Conservation (phyloP, 2,113 vertebrate genomes). For the Odocoileus virginianus region DNA sequence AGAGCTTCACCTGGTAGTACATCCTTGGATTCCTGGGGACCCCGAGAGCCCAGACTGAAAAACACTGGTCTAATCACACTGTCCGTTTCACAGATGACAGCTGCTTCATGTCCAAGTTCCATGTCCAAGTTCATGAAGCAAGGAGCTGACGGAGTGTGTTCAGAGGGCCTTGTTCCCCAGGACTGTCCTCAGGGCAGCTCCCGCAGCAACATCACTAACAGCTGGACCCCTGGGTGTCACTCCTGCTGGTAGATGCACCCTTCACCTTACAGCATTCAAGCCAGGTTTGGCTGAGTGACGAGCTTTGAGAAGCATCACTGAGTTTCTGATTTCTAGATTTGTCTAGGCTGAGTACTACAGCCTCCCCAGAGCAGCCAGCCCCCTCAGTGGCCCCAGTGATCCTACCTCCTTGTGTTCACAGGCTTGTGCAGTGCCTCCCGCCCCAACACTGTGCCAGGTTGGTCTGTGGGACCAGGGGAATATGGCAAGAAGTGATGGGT, state of each 20-base stretch:
- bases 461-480: neutral
- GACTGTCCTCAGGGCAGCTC: neutral
- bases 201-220: neutral
- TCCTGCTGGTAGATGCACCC: neutral
- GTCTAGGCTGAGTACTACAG: neutral
- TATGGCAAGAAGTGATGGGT: neutral
- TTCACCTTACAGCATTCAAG: neutral
- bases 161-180: neutral
- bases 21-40: neutral
- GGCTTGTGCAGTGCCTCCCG: rapidly evolving
- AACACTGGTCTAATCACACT: neutral
- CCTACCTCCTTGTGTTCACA: neutral
- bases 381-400: rapidly evolving
- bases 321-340: neutral
- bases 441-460: neutral
- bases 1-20: neutral
- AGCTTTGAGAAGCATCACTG: neutral
- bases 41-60: neutral
- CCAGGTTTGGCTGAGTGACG: neutral
- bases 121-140: neutral
- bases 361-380: neutral
- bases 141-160: neutral
- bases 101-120: neutral
- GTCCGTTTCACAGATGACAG: neutral
- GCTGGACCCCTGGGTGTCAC: neutral